These are phyloP conservation scores for Synanceia verrucosa DNA, from an alignment of 2,797 vertebrate genomes.

Conservation along the genomic window DNA sequence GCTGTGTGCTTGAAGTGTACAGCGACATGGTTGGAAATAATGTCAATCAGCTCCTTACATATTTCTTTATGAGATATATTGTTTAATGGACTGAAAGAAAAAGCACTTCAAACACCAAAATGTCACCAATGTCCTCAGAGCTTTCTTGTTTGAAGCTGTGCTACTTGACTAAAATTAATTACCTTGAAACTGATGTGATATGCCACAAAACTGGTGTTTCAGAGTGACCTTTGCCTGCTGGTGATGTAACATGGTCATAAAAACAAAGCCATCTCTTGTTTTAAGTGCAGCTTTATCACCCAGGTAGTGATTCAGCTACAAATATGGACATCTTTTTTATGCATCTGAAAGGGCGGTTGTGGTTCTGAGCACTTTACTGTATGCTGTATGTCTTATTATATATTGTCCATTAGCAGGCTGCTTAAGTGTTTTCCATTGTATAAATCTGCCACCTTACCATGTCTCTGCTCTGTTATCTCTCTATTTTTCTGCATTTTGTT, in stretches of 20 bases:
- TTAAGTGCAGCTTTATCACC: constrained; percentile 47
- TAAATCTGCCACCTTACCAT: not conserved
- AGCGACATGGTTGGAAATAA: not conserved
- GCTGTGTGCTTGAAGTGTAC: not conserved
- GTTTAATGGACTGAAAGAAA: constrained; percentile 25
- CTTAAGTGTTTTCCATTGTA: not conserved
- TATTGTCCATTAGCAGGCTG: not conserved
- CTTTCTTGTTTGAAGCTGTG: constrained; percentile 14
- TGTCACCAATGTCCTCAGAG: constrained; percentile 41
- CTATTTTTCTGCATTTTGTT: not conserved
- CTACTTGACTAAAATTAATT: constrained; percentile 48
- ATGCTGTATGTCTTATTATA: not conserved
- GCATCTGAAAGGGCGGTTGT: constrained; percentile 22
- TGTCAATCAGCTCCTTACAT: constrained; percentile 14
- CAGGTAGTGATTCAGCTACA: constrained; percentile 28
- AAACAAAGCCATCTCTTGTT: constrained; percentile 32
- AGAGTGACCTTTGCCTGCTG: constrained; percentile 49
- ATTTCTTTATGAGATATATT: constrained; percentile 20
- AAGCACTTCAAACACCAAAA: constrained; percentile 34
- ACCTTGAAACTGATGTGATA: constrained; percentile 42
- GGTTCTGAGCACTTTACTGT: constrained; percentile 15
- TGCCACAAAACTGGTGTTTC: constrained; percentile 53
- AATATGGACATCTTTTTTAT: constrained; percentile 40
- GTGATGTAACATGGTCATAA: constrained; percentile 53
- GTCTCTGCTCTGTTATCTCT: not conserved